Base-by-base conservation (phyloP, 2,888 invertebrate genomes). In the Dasysyrphus tricinctus region DNA sequence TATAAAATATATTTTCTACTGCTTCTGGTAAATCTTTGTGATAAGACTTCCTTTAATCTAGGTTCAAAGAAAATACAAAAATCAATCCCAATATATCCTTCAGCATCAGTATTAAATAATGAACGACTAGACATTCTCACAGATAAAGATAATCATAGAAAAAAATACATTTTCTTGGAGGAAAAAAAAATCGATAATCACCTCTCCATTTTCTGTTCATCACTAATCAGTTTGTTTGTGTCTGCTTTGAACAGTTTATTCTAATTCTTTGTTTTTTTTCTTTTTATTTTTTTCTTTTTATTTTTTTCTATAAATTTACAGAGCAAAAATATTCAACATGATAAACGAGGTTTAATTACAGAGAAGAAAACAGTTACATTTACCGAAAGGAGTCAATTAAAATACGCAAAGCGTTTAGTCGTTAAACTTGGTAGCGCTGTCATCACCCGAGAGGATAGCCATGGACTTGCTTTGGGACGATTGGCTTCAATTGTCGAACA, bases 401-500 rank as follows among this genome's bases (percentile, higher is more conserved):
- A 97, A 91, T 96, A 97, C 90, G 97, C 99, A 0, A 95, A 97
- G 76, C 94, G 99, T 88, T 93, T 99, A 88, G 98, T 99, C 0
- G 96, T 99, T 47, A 99, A 99, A 92, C 94, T 99, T 63, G 99
- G 99, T 70, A 98, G 98, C 91, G 99, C 99, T 0, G 99, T 99
- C 59, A 98, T 99, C 89, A 99, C 99, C 0, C 94, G 99, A 56
- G 98, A 98, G 91, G 99, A 99, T 92, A 98, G 98, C 89, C 98
- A 98, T 90, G 99, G 99, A 0, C 93, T 99, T 87, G 99, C 99
- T 0, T 94, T 99, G 42, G 99, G 99, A 24, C 94, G 99, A 90
- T 93, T 99, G 74, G 99, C 99, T 0, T 98, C 99, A 74, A 99
- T 99, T 90, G 98, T 99, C 75, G 99, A 99, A 93, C 99, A 99